Conservation (phyloP, 2,113 vertebrate species). For the Motacilla tschutschensis region DNA sequence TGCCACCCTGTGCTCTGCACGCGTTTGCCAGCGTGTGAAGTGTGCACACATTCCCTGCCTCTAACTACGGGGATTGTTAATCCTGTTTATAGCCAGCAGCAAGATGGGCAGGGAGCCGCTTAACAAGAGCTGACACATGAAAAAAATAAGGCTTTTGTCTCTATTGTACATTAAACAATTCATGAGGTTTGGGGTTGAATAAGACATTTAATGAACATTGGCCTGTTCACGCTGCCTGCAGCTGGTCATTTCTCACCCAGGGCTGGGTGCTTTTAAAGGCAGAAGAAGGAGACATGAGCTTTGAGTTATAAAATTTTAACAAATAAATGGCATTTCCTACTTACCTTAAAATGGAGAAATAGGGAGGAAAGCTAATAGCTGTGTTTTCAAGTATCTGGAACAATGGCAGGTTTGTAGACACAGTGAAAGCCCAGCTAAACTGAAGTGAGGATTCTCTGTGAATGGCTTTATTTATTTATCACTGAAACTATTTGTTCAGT, state of each 20-base stretch:
- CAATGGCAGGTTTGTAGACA: constrained; percentile 9
- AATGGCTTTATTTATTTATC: constrained; percentile 45
- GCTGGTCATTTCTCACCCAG: constrained; percentile 72
- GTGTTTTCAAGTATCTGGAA: constrained; percentile 8
- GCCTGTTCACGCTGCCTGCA: constrained; percentile 61
- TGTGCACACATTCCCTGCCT: not conserved
- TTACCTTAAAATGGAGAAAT: constrained; percentile 50
- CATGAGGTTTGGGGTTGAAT: constrained; percentile 75
- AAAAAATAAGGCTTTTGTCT: constrained; percentile 78
- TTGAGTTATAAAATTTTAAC: constrained; percentile 64
- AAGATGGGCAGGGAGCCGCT: constrained; percentile 61
- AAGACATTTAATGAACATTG: constrained; percentile 76
- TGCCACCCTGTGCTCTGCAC: not conserved
- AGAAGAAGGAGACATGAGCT: constrained; percentile 18
- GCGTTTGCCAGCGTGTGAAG: not conserved
- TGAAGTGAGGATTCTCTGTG: not conserved
- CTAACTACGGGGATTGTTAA: constrained; percentile 60
- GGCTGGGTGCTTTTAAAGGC: constrained; percentile 53
- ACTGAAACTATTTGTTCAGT: constrained; percentile 10
- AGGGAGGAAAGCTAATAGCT: constrained; percentile 18
- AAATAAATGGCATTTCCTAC: constrained; percentile 50
- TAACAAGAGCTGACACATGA: constrained; percentile 73
- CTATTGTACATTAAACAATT: constrained; percentile 75
- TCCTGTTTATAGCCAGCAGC: constrained; percentile 66
- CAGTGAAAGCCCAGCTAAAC: not conserved